phyloP scores from a whole-genome alignment of 2,113 vertebrate genomes.

The Rynchops niger region DNA sequence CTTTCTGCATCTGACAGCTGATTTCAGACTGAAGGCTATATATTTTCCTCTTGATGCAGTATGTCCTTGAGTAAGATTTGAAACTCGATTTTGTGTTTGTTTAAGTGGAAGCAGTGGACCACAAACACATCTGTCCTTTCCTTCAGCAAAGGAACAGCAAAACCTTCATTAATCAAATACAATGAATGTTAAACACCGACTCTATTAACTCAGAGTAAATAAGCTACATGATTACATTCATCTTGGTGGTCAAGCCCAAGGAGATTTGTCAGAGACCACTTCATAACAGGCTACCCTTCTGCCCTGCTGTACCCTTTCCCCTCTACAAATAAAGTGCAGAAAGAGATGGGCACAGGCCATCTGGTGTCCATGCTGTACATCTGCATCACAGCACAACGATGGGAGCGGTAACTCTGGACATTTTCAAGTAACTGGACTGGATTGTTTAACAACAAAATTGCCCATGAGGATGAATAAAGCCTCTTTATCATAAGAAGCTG shows the following conservation, averaged over 20 bases:
- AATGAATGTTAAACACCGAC: constrained; percentile 21
- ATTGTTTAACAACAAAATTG: neutral
- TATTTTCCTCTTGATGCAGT: neutral
- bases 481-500: neutral
- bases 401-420: neutral
- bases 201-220: constrained; percentile 39
- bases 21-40: constrained; percentile 5
- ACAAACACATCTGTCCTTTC: constrained; percentile 2
- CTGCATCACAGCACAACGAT: neutral
- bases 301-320: neutral
- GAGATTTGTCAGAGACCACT: neutral
- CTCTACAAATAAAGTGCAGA: neutral
- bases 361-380: neutral
- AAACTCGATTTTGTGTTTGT: constrained; percentile 15
- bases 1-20: constrained; percentile 8
- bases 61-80: neutral
- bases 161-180: constrained; percentile 51
- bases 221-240: neutral
- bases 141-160: constrained; percentile 7
- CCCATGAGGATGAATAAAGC: rapidly evolving
- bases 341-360: neutral
- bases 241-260: constrained; percentile 11
- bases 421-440: neutral
- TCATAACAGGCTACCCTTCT: neutral
- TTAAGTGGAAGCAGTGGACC: constrained; percentile 11